phyloP scores from a whole-genome alignment of 1,140 invertebrate genomes.

The Charaxes varanes region DNA sequence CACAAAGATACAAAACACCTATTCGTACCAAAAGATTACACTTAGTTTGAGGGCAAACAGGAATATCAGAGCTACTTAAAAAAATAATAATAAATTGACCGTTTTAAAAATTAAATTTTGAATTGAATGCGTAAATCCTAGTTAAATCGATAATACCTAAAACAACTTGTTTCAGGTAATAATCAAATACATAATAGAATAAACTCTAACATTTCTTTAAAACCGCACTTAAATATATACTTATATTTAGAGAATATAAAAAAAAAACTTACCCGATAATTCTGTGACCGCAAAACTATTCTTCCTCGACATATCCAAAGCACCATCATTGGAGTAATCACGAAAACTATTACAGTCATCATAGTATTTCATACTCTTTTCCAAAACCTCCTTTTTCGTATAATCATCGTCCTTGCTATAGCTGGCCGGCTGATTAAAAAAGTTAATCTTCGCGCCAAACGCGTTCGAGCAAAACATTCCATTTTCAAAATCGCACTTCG shows the following conservation, averaged over 20 bases:
- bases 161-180: no score
- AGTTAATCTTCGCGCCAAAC: conserved; percentile 50
- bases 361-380: conserved; percentile 56
- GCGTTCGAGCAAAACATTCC: conserved; percentile 41
- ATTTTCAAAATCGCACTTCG: conserved; percentile 61
- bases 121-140: no score
- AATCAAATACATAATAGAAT: no score
- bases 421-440: conserved; percentile 35
- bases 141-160: no score
- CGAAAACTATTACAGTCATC: conserved; percentile 50
- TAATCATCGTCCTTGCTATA: conserved; percentile 40
- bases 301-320: conserved; percentile 61
- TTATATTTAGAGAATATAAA: background rate
- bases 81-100: no score
- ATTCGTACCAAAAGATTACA: no score
- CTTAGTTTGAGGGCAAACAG: no score
- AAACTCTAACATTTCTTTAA: no score
- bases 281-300: conserved; percentile 60
- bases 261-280: conserved; percentile 47
- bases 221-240: background rate
- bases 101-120: no score
- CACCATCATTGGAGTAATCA: conserved; percentile 53
- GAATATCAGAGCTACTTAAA: no score
- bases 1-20: no score
- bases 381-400: conserved; percentile 39